These are phyloP conservation scores for Erpornis zantholeuca DNA, from an alignment of 2,113 vertebrate species.

Conservation along the genomic window DNA sequence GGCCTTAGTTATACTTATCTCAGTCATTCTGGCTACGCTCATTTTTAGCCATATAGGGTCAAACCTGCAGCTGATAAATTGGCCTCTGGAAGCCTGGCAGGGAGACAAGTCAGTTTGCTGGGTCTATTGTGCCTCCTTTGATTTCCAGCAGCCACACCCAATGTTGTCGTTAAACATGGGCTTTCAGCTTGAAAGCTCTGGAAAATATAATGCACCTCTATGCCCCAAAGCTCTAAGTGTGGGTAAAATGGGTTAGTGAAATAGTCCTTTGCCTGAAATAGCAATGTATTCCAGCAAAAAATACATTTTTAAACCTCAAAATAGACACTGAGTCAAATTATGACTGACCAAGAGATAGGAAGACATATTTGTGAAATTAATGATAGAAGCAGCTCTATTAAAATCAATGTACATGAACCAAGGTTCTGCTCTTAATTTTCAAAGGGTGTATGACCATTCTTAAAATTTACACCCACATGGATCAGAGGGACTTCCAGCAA, in stretches of 20 bases:
- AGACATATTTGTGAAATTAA: neutral
- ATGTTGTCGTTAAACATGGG: slow-evolving; percentile 30
- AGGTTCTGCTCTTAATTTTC: neutral
- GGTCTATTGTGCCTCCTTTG: slow-evolving; percentile 51
- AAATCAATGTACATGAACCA: neutral
- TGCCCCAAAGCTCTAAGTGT: slow-evolving; percentile 14
- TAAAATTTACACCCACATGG: neutral
- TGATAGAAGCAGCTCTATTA: neutral
- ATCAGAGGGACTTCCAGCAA: neutral
- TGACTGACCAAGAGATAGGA: neutral
- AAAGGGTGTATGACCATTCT: neutral
- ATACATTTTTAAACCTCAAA: slow-evolving; percentile 20
- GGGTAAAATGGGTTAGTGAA: slow-evolving; percentile 44
- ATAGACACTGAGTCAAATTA: neutral
- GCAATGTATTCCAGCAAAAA: slow-evolving; percentile 6
- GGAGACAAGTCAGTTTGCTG: slow-evolving; percentile 53
- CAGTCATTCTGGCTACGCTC: slow-evolving; percentile 46
- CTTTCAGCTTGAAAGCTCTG: slow-evolving; percentile 58
- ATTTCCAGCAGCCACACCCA: slow-evolving; percentile 60
- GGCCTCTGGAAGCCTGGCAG: slow-evolving; percentile 54
- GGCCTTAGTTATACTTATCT: slow-evolving; percentile 57
- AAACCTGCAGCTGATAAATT: slow-evolving; percentile 64
- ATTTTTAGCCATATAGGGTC: slow-evolving; percentile 48
- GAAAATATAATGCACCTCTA: slow-evolving; percentile 34
- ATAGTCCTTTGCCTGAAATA: slow-evolving; percentile 22